Conservation (phyloP, 2,113 vertebrate species). For the Callospermophilus lateralis region DNA sequence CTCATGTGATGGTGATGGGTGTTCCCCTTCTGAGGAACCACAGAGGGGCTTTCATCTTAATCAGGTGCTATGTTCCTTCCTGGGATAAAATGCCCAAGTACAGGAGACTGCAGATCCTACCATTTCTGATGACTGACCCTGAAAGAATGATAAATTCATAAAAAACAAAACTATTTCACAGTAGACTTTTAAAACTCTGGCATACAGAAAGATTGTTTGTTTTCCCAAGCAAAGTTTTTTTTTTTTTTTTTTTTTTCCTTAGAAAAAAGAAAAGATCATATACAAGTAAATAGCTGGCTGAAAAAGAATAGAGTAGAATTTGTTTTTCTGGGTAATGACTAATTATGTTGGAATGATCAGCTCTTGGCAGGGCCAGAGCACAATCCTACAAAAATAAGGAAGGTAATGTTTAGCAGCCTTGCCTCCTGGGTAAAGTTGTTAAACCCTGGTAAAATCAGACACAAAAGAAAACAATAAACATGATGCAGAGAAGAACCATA, state of each 20-base stretch:
- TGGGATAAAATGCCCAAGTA: neutral
- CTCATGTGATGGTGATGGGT: neutral
- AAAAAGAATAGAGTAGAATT: neutral
- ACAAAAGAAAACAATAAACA: neutral
- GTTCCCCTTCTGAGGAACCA: neutral
- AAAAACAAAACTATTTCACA: neutral
- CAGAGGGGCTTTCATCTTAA: too few relatives aligned
- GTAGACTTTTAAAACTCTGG: neutral
- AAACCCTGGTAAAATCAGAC: neutral
- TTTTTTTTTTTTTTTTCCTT: neutral
- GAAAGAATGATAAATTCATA: neutral
- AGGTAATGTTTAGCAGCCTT: neutral
- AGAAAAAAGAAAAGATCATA: neutral
- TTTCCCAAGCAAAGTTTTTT: neutral
- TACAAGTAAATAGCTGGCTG: neutral
- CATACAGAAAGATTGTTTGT: conserved; percentile 5
- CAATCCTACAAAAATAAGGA: neutral
- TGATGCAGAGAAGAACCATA: neutral
- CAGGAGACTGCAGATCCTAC: neutral
- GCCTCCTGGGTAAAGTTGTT: neutral
- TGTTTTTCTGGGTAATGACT: neutral
- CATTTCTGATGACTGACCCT: neutral
- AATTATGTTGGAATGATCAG: neutral
- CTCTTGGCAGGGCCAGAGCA: neutral
- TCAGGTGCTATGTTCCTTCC: neutral